Evolutionary conservation across 2,888 invertebrate species (phyloP), one percentile per base, ranked within the genome.

Genomic region (Horisme vitalbata): DNA sequence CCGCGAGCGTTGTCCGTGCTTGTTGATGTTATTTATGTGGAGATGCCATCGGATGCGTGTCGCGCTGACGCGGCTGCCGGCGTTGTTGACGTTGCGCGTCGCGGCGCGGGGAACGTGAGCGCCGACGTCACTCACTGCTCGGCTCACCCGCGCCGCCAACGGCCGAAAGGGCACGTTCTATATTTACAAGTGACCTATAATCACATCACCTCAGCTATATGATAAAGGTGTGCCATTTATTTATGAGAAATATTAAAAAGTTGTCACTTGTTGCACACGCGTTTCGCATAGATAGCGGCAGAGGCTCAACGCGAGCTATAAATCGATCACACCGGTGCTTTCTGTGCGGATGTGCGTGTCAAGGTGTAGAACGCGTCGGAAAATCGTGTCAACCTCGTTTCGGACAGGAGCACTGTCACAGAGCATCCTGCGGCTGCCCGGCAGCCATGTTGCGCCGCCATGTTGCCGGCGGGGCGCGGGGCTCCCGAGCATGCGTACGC

Each of bases 391-490:
- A 78, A 76, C 76, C 79, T 75, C 73, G 83, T 76, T 79, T 79
- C 78, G 80, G 78, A 75, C 78, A 79, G 79, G 75, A 80, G 81
- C 76, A 71, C 72, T 76, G 81, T 75, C 75, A 77, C 79, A 77
- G 78, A 83, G 81, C 86, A 87, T 84, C 84, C 84, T 82, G 85
- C 83, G 84, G 79, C 86, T 83, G 84, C 84, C 83, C 82, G 88
- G 85, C 88, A 82, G 90, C 90, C 90, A 90, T 90, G 83, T 89
- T 87, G 83, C 77, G 76, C 83, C 85, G 91, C 90, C 91, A 91
- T 90, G 83, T 90, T 90, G 83, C 83, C 75, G 73, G 83, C 75
- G 73, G 81, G 79, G 75, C 76, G 43, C 71, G 72, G 78, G 80
- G 79, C 76, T 77, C 78, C 79, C 85, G 86, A 39, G 89, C 89